Evolutionary conservation across 2,888 invertebrate genomes (phyloP).

Genomic region (Cheilosia variabilis): DNA sequence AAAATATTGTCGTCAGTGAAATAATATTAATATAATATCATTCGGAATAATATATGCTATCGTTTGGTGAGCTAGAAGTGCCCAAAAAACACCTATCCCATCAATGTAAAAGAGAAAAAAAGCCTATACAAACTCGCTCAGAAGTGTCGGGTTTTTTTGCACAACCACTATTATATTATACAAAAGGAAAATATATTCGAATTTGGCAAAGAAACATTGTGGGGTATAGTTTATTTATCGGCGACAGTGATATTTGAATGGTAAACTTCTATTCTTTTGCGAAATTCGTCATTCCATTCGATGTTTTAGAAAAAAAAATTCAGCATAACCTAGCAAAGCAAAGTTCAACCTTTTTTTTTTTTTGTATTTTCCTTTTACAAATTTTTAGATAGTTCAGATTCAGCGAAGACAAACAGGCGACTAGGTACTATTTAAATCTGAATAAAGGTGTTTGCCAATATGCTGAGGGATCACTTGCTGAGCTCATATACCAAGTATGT

Average conservation of each 20-base stretch:
- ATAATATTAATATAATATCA: neutral
- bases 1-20: too few relatives aligned
- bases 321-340: neutral
- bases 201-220: neutral
- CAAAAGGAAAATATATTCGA: slow-evolving; percentile 13
- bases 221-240: neutral
- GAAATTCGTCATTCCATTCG: neutral
- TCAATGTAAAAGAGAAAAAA: slow-evolving; percentile 23
- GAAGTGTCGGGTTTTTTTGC: slow-evolving; percentile 14
- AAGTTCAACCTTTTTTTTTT: neutral
- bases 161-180: slow-evolving; percentile 6
- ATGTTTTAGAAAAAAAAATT: neutral
- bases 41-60: slow-evolving; percentile 25
- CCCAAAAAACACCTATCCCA: neutral
- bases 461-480: slow-evolving; percentile 12
- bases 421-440: neutral
- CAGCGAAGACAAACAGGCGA: neutral
- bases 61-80: neutral
- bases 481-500: neutral
- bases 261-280: slow-evolving; percentile 1
- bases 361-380: neutral
- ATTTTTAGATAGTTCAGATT: neutral
- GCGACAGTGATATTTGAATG: neutral
- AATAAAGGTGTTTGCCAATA: neutral
- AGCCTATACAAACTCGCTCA: neutral